Evolutionary conservation across 2,113 vertebrate species (phyloP).

Genomic region (Urocolius indicus): DNA sequence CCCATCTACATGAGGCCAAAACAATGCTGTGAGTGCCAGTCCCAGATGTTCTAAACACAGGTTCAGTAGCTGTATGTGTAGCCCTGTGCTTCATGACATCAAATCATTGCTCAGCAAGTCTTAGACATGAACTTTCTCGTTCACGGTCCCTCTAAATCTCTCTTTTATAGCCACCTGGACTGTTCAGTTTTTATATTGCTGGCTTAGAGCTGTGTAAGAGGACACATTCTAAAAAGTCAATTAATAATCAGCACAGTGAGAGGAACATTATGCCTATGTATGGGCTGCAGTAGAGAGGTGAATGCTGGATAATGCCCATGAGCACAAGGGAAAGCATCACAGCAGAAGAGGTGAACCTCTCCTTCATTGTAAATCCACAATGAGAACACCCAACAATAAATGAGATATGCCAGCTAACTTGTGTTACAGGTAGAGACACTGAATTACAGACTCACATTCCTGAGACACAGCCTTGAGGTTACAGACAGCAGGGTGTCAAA

Average conservation of each 20-base stretch:
- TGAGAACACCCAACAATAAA: not conserved
- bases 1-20: not conserved
- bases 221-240: fast-evolving
- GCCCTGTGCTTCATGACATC: not conserved
- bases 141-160: not conserved
- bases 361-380: not conserved
- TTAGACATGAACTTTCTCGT: not conserved
- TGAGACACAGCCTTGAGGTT: not conserved
- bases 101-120: not conserved
- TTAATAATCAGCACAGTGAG: no score
- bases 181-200: not conserved
- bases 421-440: not conserved
- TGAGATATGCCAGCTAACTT: not conserved
- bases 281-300: not conserved
- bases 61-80: not conserved
- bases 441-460: not conserved
- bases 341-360: not conserved
- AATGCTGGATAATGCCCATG: not conserved
- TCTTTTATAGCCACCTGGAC: not conserved
- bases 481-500: not conserved
- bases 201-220: not conserved
- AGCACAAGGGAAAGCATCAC: not conserved
- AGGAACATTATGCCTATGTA: not conserved
- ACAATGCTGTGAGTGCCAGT: not conserved
- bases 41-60: not conserved